Evolutionary conservation across 2,113 vertebrate genomes (phyloP).

Genomic region (Phaethon lepturus): DNA sequence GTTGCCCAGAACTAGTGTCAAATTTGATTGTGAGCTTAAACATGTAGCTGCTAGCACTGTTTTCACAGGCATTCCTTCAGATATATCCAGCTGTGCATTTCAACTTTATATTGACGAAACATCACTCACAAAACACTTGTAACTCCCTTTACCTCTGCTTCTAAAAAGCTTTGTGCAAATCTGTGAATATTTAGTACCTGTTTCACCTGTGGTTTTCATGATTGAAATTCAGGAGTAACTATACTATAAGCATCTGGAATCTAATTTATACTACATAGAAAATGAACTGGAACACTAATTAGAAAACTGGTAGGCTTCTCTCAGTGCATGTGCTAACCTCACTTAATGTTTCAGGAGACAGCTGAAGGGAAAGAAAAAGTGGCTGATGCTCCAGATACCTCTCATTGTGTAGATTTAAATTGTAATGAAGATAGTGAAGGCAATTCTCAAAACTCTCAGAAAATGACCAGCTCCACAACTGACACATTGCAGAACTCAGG

Average conservation of each 20-base stretch:
- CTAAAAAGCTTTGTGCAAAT: not conserved
- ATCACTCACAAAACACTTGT: not conserved
- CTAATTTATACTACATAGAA: not conserved
- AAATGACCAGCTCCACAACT: not conserved
- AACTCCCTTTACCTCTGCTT: not conserved
- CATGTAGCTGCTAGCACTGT: not conserved
- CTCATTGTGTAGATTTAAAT: slow-evolving; percentile 23
- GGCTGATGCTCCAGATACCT: not conserved
- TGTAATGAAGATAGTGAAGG: not conserved
- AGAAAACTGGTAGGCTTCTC: not conserved
- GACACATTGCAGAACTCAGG: not conserved
- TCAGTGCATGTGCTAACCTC: not conserved
- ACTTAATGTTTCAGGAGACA: slow-evolving; percentile 59
- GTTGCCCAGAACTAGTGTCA: not conserved
- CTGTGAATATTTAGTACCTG: not conserved
- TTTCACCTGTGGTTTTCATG: not conserved
- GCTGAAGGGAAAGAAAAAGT: not conserved
- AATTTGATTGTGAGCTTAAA: not conserved
- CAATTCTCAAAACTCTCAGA: not conserved
- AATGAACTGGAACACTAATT: not conserved
- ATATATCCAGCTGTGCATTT: not conserved
- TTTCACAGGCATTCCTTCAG: not conserved
- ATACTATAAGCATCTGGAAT: not conserved
- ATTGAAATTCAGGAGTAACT: not conserved
- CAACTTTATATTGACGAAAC: not conserved